phyloP scores from a whole-genome alignment of 2,888 invertebrate species.

The Glaucopsyche alexis region DNA sequence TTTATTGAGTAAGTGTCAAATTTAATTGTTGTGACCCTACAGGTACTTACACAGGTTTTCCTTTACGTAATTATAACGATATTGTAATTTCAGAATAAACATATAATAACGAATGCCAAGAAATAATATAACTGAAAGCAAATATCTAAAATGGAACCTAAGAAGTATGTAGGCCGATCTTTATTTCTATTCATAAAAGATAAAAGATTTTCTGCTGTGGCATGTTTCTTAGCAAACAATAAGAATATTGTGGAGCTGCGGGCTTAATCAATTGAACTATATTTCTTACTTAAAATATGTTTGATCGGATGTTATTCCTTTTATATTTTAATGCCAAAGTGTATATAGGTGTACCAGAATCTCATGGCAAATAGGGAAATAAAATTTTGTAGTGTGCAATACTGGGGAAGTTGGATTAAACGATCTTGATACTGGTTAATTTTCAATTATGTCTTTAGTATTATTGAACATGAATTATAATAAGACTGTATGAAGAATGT shows the following conservation, averaged over 20 bases:
- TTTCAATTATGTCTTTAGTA: too few relatives aligned
- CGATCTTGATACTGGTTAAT: too few relatives aligned
- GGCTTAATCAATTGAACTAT: slow-evolving; percentile 4
- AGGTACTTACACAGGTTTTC: not conserved
- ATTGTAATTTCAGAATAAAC: not conserved
- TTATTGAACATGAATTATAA: too few relatives aligned
- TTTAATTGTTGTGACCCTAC: too few relatives aligned
- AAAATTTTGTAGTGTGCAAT: too few relatives aligned
- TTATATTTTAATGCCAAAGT: not conserved
- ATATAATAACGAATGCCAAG: not conserved
- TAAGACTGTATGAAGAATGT: too few relatives aligned
- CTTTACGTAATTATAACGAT: not conserved
- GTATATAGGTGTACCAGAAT: too few relatives aligned
- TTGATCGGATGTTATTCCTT: not conserved
- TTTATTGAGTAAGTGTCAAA: too few relatives aligned
- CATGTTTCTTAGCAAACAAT: slow-evolving; percentile 17
- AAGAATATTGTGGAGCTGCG: not conserved
- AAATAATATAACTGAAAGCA: not conserved
- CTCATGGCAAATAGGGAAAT: too few relatives aligned
- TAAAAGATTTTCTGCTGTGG: slow-evolving; percentile 12
- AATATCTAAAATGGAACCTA: slow-evolving; percentile 5
- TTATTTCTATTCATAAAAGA: slow-evolving; percentile 15
- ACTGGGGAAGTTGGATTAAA: too few relatives aligned
- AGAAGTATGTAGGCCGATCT: slow-evolving; percentile 17
- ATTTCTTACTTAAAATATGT: not conserved